A percentile compares a stretch with the other conserved stretches of the same genome.
Evolutionary conservation across 1,140 invertebrate genomes (phyloP).

Genomic region (Drosophila burlai): DNA sequence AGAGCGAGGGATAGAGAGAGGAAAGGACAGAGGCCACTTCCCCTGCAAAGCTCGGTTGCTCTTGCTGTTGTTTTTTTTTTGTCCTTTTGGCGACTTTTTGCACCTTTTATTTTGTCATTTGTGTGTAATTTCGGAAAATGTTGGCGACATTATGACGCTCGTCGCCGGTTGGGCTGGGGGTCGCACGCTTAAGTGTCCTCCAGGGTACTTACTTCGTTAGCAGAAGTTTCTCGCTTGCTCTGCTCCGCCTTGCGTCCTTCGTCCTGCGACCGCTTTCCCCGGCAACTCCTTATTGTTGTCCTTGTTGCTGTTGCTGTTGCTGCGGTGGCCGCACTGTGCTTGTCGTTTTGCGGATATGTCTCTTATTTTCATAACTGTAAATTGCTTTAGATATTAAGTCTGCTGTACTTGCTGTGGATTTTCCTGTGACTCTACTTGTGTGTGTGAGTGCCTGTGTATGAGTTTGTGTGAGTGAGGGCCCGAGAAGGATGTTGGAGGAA

Average conservation of each 20-base stretch:
- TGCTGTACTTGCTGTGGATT: constrained; percentile 54
- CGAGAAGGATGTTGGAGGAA: background rate
- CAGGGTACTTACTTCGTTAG: constrained; percentile 84
- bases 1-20: background rate
- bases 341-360: constrained; percentile 83
- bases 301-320: constrained; percentile 22
- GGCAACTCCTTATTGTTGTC: constrained; percentile 25
- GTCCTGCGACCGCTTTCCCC: constrained; percentile 27
- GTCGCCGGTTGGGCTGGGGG: constrained; percentile 56
- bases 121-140: constrained; percentile 82
- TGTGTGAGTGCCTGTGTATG: background rate
- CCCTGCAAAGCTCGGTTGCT: constrained; percentile 26
- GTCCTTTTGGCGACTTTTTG: constrained; percentile 73
- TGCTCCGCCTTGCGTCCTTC: constrained; percentile 14
- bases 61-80: constrained; percentile 10
- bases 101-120: constrained; percentile 82
- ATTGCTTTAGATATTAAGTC: constrained; percentile 85
- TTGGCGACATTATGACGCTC: constrained; percentile 78
- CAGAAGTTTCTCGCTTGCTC: constrained; percentile 73
- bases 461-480: constrained; percentile 2
- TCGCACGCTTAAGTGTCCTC: constrained; percentile 84
- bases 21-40: constrained; percentile 9
- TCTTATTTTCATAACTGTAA: constrained; percentile 85
- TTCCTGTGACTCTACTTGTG: constrained; percentile 19
- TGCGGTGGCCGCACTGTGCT: constrained; percentile 57